A percentile compares a stretch with the other conserved stretches of the same genome.
phyloP scores from a whole-genome alignment of 2,888 invertebrate genomes.

The Tiphia femorata region DNA sequence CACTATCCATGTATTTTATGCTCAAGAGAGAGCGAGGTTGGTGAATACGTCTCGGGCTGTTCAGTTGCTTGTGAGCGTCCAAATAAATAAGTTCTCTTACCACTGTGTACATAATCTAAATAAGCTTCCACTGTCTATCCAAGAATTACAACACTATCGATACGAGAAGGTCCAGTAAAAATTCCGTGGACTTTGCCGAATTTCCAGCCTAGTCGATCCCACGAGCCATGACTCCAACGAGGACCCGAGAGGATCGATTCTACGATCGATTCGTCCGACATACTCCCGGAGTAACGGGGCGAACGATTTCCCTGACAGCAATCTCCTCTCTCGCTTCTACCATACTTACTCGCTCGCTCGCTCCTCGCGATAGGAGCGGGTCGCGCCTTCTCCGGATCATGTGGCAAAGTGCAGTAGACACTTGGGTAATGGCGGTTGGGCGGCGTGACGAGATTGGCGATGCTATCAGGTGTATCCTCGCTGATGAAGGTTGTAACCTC shows the following conservation, averaged over 20 bases:
- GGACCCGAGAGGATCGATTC: no score
- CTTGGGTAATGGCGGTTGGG: slow-evolving; percentile 50
- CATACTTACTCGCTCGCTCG: background rate
- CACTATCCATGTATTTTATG: no score
- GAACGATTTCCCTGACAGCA: background rate
- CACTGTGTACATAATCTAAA: no score
- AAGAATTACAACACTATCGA: background rate
- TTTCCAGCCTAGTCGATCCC: background rate
- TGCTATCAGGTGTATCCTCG: slow-evolving; percentile 60
- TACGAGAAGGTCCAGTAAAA: background rate
- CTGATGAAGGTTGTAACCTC: slow-evolving; percentile 65
- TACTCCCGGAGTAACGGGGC: no score
- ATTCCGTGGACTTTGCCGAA: background rate
- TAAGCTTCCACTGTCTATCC: no score
- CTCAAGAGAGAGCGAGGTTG: no score
- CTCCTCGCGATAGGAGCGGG: slow-evolving; percentile 17
- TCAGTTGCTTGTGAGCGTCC: no score
- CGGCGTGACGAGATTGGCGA: slow-evolving; percentile 60
- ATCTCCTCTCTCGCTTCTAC: background rate
- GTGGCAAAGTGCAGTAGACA: slow-evolving; percentile 46
- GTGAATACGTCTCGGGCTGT: no score
- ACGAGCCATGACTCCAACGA: no score
- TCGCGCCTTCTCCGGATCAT: slow-evolving; percentile 15
- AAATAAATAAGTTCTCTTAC: no score
- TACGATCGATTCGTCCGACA: no score